Evolutionary conservation across 2,797 vertebrate species (phyloP).

Genomic region (Brotogeris chrysoptera): DNA sequence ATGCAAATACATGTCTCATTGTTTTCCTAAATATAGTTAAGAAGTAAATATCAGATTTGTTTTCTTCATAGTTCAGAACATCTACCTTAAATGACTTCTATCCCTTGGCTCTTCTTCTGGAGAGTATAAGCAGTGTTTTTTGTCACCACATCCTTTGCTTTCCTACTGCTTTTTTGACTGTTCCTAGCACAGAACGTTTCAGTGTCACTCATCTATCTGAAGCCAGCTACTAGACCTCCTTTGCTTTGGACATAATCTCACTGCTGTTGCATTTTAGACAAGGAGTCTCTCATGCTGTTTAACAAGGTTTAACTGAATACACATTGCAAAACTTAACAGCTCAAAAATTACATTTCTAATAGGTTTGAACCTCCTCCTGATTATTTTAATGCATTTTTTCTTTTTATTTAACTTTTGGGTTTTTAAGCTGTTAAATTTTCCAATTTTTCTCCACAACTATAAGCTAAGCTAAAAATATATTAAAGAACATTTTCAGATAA

Average conservation of each 20-base stretch:
- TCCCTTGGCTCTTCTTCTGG: not conserved
- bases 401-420: not conserved
- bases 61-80: not conserved
- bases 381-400: not conserved
- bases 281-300: not conserved
- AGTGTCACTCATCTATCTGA: not conserved
- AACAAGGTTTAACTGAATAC: not conserved
- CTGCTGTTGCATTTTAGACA: not conserved
- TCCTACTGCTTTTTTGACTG: not conserved
- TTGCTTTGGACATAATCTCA: not conserved
- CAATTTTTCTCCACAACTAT: not conserved
- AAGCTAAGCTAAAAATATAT: not conserved
- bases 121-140: not conserved
- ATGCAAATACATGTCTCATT: accelerated
- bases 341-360: not conserved
- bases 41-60: not conserved
- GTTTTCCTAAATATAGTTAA: not conserved
- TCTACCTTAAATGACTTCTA: not conserved
- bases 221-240: not conserved
- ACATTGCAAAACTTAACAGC: not conserved
- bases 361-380: not conserved
- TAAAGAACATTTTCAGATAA: not conserved
- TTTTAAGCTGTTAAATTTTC: not conserved
- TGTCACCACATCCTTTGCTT: not conserved
- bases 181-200: not conserved